phyloP scores from a whole-genome alignment of 2,797 vertebrate genomes.

The Crypturellus tataupa region DNA sequence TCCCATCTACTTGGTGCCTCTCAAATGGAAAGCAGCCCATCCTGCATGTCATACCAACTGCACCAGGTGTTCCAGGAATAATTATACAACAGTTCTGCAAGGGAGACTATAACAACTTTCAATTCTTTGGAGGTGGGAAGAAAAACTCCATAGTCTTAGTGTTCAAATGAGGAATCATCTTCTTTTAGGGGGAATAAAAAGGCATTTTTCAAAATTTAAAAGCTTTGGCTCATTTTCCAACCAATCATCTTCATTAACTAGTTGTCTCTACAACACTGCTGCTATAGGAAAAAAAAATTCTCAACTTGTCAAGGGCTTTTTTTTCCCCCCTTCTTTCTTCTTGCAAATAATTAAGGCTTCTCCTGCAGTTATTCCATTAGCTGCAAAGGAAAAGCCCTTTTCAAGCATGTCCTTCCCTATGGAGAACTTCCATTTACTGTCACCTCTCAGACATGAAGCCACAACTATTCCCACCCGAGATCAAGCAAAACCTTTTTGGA shows the following conservation, averaged over 20 bases:
- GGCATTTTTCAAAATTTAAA: constrained; percentile 57
- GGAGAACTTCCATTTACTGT: constrained; percentile 42
- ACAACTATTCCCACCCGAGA: not conserved
- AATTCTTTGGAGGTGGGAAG: constrained; percentile 19
- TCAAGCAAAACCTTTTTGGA: constrained; percentile 20
- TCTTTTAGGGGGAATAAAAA: constrained; percentile 1
- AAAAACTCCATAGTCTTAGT: constrained; percentile 57
- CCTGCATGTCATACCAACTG: constrained; percentile 32
- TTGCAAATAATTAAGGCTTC: constrained; percentile 50
- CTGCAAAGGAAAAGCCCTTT: constrained; percentile 24
- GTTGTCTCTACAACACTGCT: constrained; percentile 57
- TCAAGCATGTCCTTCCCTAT: constrained; percentile 18
- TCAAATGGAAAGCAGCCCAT: constrained; percentile 18
- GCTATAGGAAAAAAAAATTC: constrained; percentile 50
- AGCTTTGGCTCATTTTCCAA: constrained; percentile 76
- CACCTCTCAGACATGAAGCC: constrained; percentile 19
- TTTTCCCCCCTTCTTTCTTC: constrained; percentile 32
- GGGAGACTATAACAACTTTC: constrained; percentile 50
- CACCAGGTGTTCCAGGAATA: constrained; percentile 2
- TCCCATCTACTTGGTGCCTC: not conserved
- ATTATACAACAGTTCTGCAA: constrained; percentile 10
- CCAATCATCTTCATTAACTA: constrained; percentile 73
- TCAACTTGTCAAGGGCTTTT: constrained; percentile 63
- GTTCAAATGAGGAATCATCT: constrained; percentile 39
- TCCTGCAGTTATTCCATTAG: constrained; percentile 45